phyloP scores from a whole-genome alignment of 2,888 invertebrate genomes.

The Limnephilus marmoratus region DNA sequence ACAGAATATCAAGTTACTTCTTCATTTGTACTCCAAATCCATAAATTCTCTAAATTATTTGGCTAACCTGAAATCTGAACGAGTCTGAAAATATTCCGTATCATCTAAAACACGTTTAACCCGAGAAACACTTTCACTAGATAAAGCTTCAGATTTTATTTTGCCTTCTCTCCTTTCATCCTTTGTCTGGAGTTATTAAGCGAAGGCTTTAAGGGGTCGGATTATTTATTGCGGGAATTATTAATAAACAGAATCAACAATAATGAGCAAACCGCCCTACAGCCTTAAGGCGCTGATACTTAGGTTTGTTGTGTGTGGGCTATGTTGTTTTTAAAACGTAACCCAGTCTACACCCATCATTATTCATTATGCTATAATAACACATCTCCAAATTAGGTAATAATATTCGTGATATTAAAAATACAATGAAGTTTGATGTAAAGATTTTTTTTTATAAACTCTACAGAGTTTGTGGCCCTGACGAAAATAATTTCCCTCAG shows the following conservation, averaged over 20 bases:
- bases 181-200: slow-evolving; percentile 2
- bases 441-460: no score
- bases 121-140: not conserved
- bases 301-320: not conserved
- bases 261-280: not conserved
- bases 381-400: not conserved
- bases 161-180: not conserved
- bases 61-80: not conserved
- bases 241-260: not conserved
- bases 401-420: not conserved
- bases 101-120: not conserved
- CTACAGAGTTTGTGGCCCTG: no score
- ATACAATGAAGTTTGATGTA: no score
- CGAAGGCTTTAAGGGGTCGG: not conserved
- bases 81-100: not conserved
- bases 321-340: not conserved
- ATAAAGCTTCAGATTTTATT: not conserved
- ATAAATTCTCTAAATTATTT: not conserved
- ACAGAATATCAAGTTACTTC: not conserved
- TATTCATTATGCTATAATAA: not conserved
- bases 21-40: not conserved
- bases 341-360: not conserved
- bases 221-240: not conserved
- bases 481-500: no score
- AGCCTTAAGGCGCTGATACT: not conserved